These are phyloP conservation scores for Drosophila asahinai DNA, from an alignment of 1,140 invertebrate species.

Conservation along the genomic window DNA sequence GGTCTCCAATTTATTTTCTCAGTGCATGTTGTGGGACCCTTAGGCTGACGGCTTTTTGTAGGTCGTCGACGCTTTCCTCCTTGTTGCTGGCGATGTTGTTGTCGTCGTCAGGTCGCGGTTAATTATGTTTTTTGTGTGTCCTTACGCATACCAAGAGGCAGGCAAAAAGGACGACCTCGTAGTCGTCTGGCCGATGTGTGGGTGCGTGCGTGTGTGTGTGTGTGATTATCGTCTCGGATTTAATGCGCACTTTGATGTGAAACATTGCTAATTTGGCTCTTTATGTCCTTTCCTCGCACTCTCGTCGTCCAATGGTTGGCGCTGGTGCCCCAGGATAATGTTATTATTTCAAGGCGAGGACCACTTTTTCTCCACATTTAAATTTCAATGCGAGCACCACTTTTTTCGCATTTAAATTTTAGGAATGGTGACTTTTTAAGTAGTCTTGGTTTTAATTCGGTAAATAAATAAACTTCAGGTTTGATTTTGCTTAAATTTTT, in stretches of 20 bases:
- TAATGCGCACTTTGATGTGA: conserved; percentile 82
- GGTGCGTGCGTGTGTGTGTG: conserved; percentile 23
- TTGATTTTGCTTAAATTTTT: too few relatives aligned
- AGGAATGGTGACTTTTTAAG: conserved; percentile 48
- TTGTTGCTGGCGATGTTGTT: conserved; percentile 32
- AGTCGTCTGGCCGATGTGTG: conserved; percentile 13
- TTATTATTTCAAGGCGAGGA: conserved; percentile 1
- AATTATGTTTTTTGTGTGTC: conserved; percentile 81
- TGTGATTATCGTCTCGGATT: conserved; percentile 79
- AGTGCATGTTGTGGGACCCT: conserved; percentile 15
- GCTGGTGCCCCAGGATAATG: neutral
- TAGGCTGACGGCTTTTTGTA: conserved; percentile 39
- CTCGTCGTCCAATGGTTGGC: neutral
- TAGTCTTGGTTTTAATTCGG: conserved; percentile 46
- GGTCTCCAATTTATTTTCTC: neutral
- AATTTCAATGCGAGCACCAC: conserved; percentile 5
- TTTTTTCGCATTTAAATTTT: conserved; percentile 46
- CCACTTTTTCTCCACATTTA: conserved; percentile 43
- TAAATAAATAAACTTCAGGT: neutral
- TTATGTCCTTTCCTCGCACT: conserved; percentile 49
- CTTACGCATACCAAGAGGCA: conserved; percentile 53
- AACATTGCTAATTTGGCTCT: conserved; percentile 77
- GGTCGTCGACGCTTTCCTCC: conserved; percentile 26
- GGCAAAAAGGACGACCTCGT: conserved; percentile 36
- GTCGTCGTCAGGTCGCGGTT: conserved; percentile 68